Base-by-base conservation (phyloP, 2,888 invertebrate species). In the Eupithecia centaureata region DNA sequence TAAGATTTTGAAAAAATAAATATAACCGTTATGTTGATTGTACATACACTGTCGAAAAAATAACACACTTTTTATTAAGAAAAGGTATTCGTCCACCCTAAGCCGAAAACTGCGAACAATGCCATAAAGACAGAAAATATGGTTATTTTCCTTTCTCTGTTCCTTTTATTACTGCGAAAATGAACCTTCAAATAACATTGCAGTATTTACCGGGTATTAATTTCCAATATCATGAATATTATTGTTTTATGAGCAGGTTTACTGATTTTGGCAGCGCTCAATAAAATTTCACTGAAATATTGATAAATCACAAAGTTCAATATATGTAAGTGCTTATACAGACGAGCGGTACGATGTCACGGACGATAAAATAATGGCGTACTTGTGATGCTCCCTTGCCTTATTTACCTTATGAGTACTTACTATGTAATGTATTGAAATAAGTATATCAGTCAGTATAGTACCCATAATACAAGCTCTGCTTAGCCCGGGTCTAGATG, bases 101-200 rank as follows among this genome's bases (percentile, higher is more conserved):
- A 57, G 76, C 70, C 65, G 74, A 78, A 73, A 78, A 75, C 75
- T 73, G 62, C 58, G 58, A 59, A 60, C 68, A 73, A 74, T 33
- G 63, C 64, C 67, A 59, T 66, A 72, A 69, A 65, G 68, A 56
- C 63, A 68, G 70, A 63, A 74, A 67, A 70, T 71, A 63, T 65
- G 65, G 62, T 61, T 75, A 67, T 72, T 70, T 72, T 62, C 68
- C 60, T 75, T 71, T 54, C 59, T 67, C 67, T 70, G 67, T 69
- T 71, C 59, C 47, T 58, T 67, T 67, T 70, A 65, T 70, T 67
- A 65, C 58, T 56, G 63, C 61, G 60, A 65, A 70, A 74, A 71
- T 61, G 63, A 66, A 66, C 66, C 61, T 69, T 66, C 63, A 66
- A 64, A 66, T 69, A 69, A 63, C 61, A 52, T 58, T 63, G 66